Base-by-base conservation (phyloP, 2,888 invertebrate genomes). In the Tenthredo mesomela region DNA sequence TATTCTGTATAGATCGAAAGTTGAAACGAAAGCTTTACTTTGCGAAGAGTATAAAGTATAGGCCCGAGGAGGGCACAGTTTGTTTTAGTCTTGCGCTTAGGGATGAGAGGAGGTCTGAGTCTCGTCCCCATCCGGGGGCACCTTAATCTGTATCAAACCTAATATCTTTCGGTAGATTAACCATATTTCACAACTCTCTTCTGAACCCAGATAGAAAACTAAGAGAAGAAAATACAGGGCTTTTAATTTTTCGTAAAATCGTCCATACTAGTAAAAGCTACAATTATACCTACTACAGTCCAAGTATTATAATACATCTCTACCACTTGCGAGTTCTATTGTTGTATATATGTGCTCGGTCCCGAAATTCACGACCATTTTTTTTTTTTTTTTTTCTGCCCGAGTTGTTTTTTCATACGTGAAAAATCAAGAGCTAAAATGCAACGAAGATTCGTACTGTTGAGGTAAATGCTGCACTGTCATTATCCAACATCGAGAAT, bases 131-230 rank as follows among this genome's bases (percentile, higher is more conserved):
- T 77, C 58, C 12, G 10, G 12, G 77, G 85, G 85, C 86, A 86
- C 86, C 87, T 87, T 89, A 88, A 90, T 90, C 88, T 86, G 84
- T 86, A 85, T 86, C 47, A 86, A 89, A 88, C 86, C 88, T 88
- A 90, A 89, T 90, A 89, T 89, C 88, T 90, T 89, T 87, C 88
- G 86, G 85, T 89, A 88, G 88, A 88, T 90, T 90, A 89, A 89
- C 87, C 87, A 86, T 89, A 88, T 89, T 90, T 90, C 87, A 87
- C 85, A 84, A 85, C 67, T 54, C 85, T 71, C 85, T 86, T 29
- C 86, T 85, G 85, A 82, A 80, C 87, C 58, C 85, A 84, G 77
- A 80, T 40, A 80, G 61, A 61, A 80, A 80, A 61, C 40, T 12
- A 21, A 61, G 80, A 40, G 18, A 12, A 77, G 10, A 29, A 77